phyloP scores from a whole-genome alignment of 2,113 vertebrate genomes.

The Phodopus roborovskii region DNA sequence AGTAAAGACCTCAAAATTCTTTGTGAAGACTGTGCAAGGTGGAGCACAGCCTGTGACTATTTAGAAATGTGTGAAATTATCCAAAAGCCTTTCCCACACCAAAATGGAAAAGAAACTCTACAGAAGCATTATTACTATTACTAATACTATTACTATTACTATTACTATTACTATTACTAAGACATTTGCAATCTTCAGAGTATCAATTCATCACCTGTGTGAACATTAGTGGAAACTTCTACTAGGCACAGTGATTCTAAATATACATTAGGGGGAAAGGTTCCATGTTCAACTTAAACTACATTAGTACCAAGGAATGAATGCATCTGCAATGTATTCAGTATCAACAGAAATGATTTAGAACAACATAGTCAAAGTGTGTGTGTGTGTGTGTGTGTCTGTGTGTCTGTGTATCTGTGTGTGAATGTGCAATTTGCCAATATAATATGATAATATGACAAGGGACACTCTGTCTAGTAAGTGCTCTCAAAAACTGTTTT shows the following conservation, averaged over 20 bases:
- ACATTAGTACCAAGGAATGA: not conserved
- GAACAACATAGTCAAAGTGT: not conserved
- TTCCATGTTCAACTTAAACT: not conserved
- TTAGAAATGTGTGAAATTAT: not conserved
- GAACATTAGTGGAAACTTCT: not conserved
- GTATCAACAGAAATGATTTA: not conserved
- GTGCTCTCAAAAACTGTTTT: not conserved
- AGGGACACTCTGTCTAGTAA: not conserved
- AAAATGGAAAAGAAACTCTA: not conserved
- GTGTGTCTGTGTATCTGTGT: not conserved
- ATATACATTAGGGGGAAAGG: not conserved
- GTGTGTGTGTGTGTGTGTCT: not conserved
- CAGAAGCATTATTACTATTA: not conserved
- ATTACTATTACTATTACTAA: not conserved
- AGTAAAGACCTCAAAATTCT: not conserved
- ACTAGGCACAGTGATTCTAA: not conserved
- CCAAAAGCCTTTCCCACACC: not conserved
- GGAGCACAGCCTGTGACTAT: not conserved
- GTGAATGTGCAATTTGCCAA: not conserved
- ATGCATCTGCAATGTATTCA: not conserved
- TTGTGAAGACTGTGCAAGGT: not conserved
- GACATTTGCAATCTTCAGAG: not conserved
- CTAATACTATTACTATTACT: not conserved
- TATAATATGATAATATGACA: not conserved
- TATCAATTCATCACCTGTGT: not conserved